Percentiles rank a stretch among this genome's conserved stretches.
These are phyloP conservation scores for Petrosia ficiformis DNA, from an alignment of 37 sponge, comb jelly and placozoan species.

Conservation along the genomic window DNA sequence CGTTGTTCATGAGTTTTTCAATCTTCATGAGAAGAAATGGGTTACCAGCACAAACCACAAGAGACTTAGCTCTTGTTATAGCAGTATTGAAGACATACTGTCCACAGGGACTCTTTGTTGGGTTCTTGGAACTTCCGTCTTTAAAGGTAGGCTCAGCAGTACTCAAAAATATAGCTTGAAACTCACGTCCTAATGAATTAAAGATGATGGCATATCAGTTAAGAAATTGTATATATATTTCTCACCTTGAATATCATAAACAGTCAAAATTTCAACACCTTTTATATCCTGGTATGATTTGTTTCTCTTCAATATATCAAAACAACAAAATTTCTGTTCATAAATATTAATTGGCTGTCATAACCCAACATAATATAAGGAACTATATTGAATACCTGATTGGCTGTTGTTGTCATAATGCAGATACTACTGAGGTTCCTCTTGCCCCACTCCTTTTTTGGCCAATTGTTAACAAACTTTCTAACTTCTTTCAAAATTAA, in stretches of 20 bases:
- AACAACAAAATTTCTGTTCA: too few species aligned
- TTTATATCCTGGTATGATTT: too few species aligned
- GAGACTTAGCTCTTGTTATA: constrained; percentile 42
- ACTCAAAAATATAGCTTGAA: constrained; percentile 41
- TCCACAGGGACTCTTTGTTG: constrained; percentile 33
- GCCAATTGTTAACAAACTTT: constrained; percentile 46
- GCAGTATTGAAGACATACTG: constrained; percentile 59
- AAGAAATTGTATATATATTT: not conserved
- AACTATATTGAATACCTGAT: constrained; percentile 35
- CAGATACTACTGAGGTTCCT: constrained; percentile 25
- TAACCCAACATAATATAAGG: not conserved
- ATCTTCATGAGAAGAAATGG: constrained; percentile 45
- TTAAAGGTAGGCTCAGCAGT: constrained; percentile 42
- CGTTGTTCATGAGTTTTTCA: not conserved
- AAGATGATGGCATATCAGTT: not conserved
- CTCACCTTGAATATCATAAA: constrained; percentile 8
- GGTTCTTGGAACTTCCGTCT: constrained; percentile 9
- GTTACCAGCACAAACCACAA: constrained; percentile 42
- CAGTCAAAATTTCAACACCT: not conserved
- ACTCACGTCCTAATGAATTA: constrained; percentile 37
- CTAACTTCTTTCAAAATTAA: constrained; percentile 12
- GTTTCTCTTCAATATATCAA: too few species aligned
- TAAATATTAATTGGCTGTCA: too few species aligned
- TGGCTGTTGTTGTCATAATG: constrained; percentile 41
- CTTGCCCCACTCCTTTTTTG: constrained; percentile 32